Evolutionary conservation across 2,797 vertebrate species (phyloP), one percentile per base, ranked within the genome.

Genomic region (Microhierax caerulescens): DNA sequence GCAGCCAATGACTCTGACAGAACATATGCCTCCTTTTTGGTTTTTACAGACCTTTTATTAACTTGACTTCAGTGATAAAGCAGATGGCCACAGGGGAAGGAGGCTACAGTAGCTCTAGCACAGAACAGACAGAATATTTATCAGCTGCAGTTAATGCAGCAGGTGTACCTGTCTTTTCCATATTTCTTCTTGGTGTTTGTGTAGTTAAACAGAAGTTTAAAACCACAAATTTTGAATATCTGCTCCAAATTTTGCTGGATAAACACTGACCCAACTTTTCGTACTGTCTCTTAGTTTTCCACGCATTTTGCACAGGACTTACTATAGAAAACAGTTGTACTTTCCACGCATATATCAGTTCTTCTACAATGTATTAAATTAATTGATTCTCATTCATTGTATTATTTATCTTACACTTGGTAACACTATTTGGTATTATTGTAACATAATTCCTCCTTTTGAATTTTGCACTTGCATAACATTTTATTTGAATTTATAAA

Each of bases 61-160:
- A 96, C 88, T 92, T 67, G 59, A 92, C 65, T 96, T 92, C 76
- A 92, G 64, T 76, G 93, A 83, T 92, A 95, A 85, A 96, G 87
- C 69, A 95, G 90, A 96, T 65, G 78, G 81, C 56, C 91, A 81
- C 59, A n/a, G 73, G 77, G 70, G 72, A 93, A 93, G 67, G 25
- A 88, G 67, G 30, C 74, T 82, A 87, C 69, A 86, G 81, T 32
- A 91, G 83, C 69, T 87, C 59, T 57, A 95, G 56, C 5, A 5
- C 53, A 70, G 50, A 87, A 37, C 13, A 88, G 81, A 92, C 54
- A 88, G 67, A 82, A 53, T 70, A 95, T 93, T 92, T 96, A 78
- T 88, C 89, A 91, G 76, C 9, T 88, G 47, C 53, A 75, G 80
- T 47, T 81, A 95, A 92, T 75, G 54, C 61, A 95, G 85, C 76